Evolutionary conservation across 2,113 vertebrate species (phyloP).

Genomic region (Pionites leucogaster): DNA sequence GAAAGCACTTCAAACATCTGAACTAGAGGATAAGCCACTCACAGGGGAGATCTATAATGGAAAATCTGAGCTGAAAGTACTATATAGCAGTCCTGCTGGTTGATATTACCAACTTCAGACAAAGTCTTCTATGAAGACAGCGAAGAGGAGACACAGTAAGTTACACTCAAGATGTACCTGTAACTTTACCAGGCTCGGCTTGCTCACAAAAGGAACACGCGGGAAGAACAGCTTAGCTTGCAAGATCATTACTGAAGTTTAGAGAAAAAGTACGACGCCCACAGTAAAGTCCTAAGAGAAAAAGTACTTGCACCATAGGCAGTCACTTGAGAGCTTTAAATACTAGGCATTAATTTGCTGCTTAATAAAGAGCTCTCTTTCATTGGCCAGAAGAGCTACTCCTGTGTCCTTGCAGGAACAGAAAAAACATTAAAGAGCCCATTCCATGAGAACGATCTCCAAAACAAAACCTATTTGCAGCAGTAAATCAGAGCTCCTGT

Average conservation of each 20-base stretch:
- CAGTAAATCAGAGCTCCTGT: slow-evolving; percentile 14
- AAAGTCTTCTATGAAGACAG: neutral
- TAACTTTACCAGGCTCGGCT: neutral
- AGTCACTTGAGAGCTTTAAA: slow-evolving; percentile 43
- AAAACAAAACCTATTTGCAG: neutral
- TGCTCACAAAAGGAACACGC: slow-evolving; percentile 1
- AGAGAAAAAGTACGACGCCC: neutral
- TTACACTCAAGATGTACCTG: neutral
- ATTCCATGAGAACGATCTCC: neutral
- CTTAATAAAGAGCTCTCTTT: slow-evolving; percentile 25
- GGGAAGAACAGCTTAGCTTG: neutral
- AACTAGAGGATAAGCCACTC: slow-evolving; percentile 47
- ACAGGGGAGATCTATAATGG: slow-evolving; percentile 27
- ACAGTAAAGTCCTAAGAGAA: neutral
- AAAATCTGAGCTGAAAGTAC: neutral
- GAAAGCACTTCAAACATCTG: slow-evolving; percentile 48
- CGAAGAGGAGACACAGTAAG: neutral
- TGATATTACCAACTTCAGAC: neutral
- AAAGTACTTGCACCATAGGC: neutral
- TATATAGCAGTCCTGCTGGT: neutral
- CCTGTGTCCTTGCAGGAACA: neutral
- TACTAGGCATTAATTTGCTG: slow-evolving; percentile 8
- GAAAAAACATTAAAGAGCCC: neutral
- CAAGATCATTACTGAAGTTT: neutral
- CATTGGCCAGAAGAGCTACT: slow-evolving; percentile 2